Evolutionary conservation across 92 coral and sea anemone genomes (phyloP).

Genomic region (Phymanthus crucifer): DNA sequence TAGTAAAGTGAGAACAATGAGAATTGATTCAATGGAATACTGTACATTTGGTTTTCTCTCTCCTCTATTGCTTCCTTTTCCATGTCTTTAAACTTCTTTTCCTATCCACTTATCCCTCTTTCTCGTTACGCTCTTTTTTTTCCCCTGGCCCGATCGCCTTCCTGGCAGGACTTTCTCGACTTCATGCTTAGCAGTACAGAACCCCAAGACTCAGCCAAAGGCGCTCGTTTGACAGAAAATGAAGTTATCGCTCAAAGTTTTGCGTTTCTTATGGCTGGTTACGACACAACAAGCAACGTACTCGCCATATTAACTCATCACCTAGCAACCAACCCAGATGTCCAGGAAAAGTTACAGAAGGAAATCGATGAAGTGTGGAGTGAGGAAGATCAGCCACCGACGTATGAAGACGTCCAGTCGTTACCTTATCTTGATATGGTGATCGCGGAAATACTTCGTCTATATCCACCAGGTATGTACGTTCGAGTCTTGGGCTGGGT

Average conservation of each 20-base stretch:
- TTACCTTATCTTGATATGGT: constrained; percentile 73
- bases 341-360: constrained; percentile 69
- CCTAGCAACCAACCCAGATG: constrained; percentile 61
- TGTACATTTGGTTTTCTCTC: background rate
- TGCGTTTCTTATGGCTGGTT: constrained; percentile 69
- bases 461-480: constrained; percentile 67
- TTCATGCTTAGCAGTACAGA: constrained; percentile 58
- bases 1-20: no score
- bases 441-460: constrained; percentile 67
- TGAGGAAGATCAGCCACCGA: constrained; percentile 54
- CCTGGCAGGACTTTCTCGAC: constrained; percentile 66
- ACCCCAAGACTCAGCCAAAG: constrained; percentile 17
- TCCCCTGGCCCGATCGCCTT: no score
- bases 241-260: constrained; percentile 69
- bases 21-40: no score
- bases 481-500: background rate
- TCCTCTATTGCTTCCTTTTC: background rate
- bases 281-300: constrained; percentile 76
- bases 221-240: constrained; percentile 49
- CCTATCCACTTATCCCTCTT: no score
- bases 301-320: constrained; percentile 58
- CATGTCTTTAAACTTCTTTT: background rate
- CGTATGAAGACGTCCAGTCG: constrained; percentile 55
- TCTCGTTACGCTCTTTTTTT: no score
- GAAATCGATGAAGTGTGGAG: constrained; percentile 77